Conservation (phyloP, 2,113 vertebrate species). For the Origma solitaria region DNA sequence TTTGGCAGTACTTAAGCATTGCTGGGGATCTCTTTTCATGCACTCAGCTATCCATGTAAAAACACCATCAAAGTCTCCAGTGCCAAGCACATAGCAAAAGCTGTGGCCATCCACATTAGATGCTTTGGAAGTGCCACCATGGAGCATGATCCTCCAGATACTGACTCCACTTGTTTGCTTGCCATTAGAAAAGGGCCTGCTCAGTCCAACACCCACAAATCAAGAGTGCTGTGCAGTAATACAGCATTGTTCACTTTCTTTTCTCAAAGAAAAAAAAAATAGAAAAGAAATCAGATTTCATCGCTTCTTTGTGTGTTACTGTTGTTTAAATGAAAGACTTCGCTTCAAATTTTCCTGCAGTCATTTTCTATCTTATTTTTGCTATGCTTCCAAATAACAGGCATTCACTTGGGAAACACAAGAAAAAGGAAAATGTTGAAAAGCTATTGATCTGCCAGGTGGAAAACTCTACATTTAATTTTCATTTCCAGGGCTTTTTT, state of each 20-base stretch:
- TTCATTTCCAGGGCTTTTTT: neutral
- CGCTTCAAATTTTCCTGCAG: neutral
- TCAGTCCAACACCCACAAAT: neutral
- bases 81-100: neutral
- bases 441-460: constrained; percentile 6
- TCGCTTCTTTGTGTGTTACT: neutral
- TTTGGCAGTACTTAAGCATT: neutral
- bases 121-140: neutral
- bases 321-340: neutral
- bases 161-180: neutral
- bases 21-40: neutral
- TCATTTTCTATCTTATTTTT: constrained; percentile 27
- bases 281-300: neutral
- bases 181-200: neutral
- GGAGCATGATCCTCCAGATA: neutral
- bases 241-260: neutral
- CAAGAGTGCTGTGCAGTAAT: neutral
- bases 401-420: neutral
- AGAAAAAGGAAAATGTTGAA: neutral
- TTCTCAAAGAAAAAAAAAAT: neutral
- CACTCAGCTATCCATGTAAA: neutral
- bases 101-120: neutral
- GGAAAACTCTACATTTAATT: constrained; percentile 6
- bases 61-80: neutral
- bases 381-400: constrained; percentile 4